Base-by-base conservation (phyloP, 2,113 vertebrate genomes). In the Oplegnathus fasciatus region DNA sequence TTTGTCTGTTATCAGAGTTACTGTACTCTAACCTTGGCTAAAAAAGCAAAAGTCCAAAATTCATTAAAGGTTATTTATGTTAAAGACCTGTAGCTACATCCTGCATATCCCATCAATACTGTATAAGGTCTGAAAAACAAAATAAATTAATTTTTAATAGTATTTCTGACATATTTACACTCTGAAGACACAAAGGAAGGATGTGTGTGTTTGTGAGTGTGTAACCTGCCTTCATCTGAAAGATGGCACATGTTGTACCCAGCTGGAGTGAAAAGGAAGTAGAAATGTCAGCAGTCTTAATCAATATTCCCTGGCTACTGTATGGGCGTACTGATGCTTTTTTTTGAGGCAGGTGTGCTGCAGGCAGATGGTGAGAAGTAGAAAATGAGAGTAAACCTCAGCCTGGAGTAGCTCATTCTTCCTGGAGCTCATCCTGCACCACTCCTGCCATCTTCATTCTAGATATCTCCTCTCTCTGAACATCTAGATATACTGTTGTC, bases 231-330 rank as follows among this genome's bases (percentile, higher is more conserved):
- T 75, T 83, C 50, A 32, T 60, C 32, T 73, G 50, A 55, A 66
- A 61, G 75, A 80, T n/a, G 66, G 66, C 78, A 84, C 46, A 79
- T 30, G 67, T 52, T 76, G 80, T 65, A 72, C 40, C 26, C 34
- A 81, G 78, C 62, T 62, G 20, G 71, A 78, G 75, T 64, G 84
- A 73, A 84, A 86, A 57, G 72, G 64, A 82, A 67, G 76, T 42
- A 75, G 75, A 92, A 92, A 93, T 90, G 88, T 91, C 89, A 88
- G 81, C 84, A 87, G 84, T 87, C 86, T 88, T 88, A 84, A 92
- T 91, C 86, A 91, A 92, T 92, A 91, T 80, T 86, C 86, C 68
- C 66, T 3, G 40, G 74, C 73, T 85, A 73, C 64, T 81, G 60
- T 86, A 75, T 50, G 22, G 69, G 58, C 32, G 61, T 58, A 74